Conservation (phyloP, 2,113 vertebrate genomes). For the Stictonetta naevosa region DNA sequence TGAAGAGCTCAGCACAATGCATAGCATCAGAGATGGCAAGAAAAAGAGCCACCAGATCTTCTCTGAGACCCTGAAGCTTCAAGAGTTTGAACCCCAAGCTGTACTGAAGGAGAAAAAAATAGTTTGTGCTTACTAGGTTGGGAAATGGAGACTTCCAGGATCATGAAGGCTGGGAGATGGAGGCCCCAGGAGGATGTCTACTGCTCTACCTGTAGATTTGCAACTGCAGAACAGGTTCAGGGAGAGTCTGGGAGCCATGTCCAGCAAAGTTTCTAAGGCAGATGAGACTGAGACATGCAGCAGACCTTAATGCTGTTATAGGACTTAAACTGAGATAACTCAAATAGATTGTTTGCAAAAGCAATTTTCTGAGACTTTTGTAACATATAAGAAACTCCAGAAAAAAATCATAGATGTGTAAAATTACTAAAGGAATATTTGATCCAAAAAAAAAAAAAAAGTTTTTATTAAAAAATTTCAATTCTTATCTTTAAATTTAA, state of each 20-base stretch:
- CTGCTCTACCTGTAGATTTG: background rate
- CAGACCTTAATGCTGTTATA: background rate
- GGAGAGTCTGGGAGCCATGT: background rate
- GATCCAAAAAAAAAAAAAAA: background rate
- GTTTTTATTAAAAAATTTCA: background rate
- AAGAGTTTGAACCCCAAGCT: rapidly evolving
- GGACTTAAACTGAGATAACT: background rate
- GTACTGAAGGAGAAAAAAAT: background rate
- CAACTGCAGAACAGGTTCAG: background rate
- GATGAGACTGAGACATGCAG: background rate
- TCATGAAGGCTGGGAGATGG: background rate
- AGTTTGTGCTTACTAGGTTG: background rate
- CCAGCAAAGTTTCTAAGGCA: background rate
- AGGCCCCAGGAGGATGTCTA: background rate
- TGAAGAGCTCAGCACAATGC: background rate
- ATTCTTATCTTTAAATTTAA: background rate
- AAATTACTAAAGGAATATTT: background rate
- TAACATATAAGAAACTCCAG: background rate
- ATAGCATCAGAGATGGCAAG: background rate
- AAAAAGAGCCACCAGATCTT: background rate
- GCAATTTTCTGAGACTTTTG: background rate
- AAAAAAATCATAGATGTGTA: background rate
- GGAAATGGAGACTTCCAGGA: background rate
- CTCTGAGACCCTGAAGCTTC: background rate
- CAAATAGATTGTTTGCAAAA: background rate